These are phyloP conservation scores for Tinea pellionella DNA, from an alignment of 2,888 invertebrate genomes.

Conservation along the genomic window DNA sequence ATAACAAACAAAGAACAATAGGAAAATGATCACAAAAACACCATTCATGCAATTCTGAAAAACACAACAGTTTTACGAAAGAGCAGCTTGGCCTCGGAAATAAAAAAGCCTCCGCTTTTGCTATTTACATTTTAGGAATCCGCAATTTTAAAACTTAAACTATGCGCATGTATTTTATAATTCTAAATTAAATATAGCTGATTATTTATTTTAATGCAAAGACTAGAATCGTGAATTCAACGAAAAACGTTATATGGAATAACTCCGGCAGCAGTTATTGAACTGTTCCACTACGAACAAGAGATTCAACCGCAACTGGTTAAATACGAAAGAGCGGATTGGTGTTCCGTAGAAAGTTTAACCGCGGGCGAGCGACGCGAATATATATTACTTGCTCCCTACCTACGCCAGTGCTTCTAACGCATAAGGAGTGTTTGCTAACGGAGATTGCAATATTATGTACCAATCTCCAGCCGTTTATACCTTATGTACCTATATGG, in stretches of 20 bases:
- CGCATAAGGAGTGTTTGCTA: constrained; percentile 13
- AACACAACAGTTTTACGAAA: constrained; percentile 8
- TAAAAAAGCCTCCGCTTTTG: constrained; percentile 5
- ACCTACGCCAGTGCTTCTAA: background rate
- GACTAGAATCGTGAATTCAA: background rate
- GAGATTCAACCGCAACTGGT: constrained; percentile 36
- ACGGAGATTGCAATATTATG: constrained; percentile 14
- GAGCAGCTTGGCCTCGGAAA: constrained; percentile 5
- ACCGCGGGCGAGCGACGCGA: constrained; percentile 42
- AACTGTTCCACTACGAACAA: constrained; percentile 1
- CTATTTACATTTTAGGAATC: constrained; percentile 5
- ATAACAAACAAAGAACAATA: background rate
- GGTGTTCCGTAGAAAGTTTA: constrained; percentile 43
- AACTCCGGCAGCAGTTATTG: constrained; percentile 5
- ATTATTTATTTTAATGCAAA: background rate
- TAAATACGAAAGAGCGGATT: constrained; percentile 58
- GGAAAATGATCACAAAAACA: background rate
- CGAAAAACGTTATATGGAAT: background rate
- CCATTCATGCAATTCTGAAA: background rate
- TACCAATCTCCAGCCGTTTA: constrained; percentile 3
- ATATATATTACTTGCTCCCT: constrained; percentile 36
- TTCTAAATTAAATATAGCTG: background rate
- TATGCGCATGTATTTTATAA: constrained; percentile 8
- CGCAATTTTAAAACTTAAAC: background rate
- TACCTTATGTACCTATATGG: constrained; percentile 6